Percentiles rank a stretch among this genome's conserved stretches.
Conservation (phyloP, 2,797 vertebrate genomes). For the Tokudaia tokunoshimensis region DNA sequence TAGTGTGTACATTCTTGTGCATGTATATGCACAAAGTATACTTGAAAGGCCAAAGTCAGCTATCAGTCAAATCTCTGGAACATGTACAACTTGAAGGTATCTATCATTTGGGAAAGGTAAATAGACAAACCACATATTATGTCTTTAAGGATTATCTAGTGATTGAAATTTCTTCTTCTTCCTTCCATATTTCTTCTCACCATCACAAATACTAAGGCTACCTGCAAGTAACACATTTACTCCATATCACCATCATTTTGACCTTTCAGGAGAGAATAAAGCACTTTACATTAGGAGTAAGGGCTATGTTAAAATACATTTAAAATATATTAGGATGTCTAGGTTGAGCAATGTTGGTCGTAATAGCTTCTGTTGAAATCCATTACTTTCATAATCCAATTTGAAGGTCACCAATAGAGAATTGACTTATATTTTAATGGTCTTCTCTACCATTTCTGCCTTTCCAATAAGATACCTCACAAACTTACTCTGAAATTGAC, state of each 20-base stretch:
- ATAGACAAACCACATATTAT: not conserved
- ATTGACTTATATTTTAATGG: not conserved
- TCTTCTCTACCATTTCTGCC: not conserved
- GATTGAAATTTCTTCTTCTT: not conserved
- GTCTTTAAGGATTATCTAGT: not conserved
- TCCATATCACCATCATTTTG: slow-evolving; percentile 17
- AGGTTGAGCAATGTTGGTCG: slow-evolving; percentile 32
- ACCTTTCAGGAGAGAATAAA: slow-evolving; percentile 64
- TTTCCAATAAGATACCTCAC: not conserved
- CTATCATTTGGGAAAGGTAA: not conserved
- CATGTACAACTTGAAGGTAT: not conserved
- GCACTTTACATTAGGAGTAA: slow-evolving; percentile 38
- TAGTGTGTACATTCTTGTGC: not conserved
- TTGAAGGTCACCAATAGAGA: slow-evolving; percentile 57
- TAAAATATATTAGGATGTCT: slow-evolving; percentile 56
- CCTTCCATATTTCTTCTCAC: not conserved
- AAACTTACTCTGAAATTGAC: not conserved
- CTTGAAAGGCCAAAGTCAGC: not conserved
- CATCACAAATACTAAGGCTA: not conserved
- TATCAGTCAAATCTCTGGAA: not conserved
- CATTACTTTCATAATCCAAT: slow-evolving; percentile 63
- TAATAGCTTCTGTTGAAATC: slow-evolving; percentile 58
- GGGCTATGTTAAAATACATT: slow-evolving; percentile 52
- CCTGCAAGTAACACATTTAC: not conserved
- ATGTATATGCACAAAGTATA: not conserved